A percentile compares a stretch with the other conserved stretches of the same genome.
Evolutionary conservation across 2,113 vertebrate genomes (phyloP).

Genomic region (Arvicanthis niloticus): DNA sequence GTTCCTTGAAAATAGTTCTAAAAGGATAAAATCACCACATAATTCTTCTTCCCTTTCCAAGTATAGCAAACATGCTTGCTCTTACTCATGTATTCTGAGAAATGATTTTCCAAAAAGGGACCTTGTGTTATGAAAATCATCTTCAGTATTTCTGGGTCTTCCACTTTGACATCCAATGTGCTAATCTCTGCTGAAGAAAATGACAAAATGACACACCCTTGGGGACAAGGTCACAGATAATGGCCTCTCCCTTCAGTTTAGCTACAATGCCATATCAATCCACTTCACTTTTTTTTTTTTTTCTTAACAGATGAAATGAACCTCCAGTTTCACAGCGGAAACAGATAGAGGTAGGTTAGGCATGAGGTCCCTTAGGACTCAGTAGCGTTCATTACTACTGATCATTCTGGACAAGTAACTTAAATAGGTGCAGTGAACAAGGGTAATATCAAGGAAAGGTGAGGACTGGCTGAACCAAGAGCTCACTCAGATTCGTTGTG

Average conservation of each 20-base stretch:
- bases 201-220: neutral
- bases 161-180: neutral
- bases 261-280: neutral
- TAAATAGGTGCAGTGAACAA: slow-evolving; percentile 12
- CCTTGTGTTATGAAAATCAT: slow-evolving; percentile 21
- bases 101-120: slow-evolving; percentile 41
- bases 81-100: slow-evolving; percentile 14
- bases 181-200: slow-evolving; percentile 47
- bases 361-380: neutral
- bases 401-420: neutral
- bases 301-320: slow-evolving; percentile 56
- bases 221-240: neutral
- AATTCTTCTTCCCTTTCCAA: neutral
- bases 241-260: neutral
- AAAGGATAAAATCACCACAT: neutral
- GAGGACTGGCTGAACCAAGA: neutral
- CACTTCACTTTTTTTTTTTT: slow-evolving; percentile 9
- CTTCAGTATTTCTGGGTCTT: slow-evolving; percentile 3
- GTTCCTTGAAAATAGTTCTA: slow-evolving; percentile 11
- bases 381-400: slow-evolving; percentile 34
- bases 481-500: neutral
- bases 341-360: neutral
- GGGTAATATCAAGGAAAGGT: neutral
- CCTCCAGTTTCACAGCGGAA: neutral
- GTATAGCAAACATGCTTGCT: slow-evolving; percentile 16